Conservation (phyloP, 2,888 invertebrate genomes). For the Sinotaia quadrata region DNA sequence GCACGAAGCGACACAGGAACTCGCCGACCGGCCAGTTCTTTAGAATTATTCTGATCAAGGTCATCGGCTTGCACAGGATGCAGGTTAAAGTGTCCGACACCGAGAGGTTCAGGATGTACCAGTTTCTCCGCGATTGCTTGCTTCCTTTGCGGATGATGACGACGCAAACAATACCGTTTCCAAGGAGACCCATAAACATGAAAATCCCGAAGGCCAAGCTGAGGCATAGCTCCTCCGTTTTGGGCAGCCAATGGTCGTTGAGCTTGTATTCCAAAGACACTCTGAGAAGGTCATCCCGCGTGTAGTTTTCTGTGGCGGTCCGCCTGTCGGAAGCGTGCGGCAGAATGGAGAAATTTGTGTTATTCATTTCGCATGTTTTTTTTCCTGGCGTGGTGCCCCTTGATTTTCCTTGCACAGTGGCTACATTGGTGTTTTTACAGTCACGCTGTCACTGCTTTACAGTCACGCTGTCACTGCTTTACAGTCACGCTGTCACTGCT, state of each 20-base stretch:
- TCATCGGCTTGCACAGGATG: conserved; percentile 54
- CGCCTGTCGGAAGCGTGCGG: too few relatives aligned
- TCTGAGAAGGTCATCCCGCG: conserved; percentile 38
- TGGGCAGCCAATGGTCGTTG: conserved; percentile 41
- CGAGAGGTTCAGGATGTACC: conserved; percentile 54
- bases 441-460: too few relatives aligned
- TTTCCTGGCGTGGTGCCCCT: too few relatives aligned
- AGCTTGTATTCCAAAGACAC: conserved; percentile 37
- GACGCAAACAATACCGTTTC: conserved; percentile 50
- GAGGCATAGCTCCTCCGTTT: conserved; percentile 34
- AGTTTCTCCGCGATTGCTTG: conserved; percentile 49
- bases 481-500: too few relatives aligned
- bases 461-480: too few relatives aligned
- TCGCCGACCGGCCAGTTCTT: conserved; percentile 55
- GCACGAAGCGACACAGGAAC: conserved; percentile 49
- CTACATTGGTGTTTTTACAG: too few relatives aligned
- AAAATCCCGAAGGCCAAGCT: conserved; percentile 41
- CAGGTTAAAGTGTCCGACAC: conserved; percentile 55
- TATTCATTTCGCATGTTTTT: too few relatives aligned
- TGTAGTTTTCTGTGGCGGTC: conserved; percentile 38
- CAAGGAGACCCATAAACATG: conserved; percentile 43
- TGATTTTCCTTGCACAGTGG: too few relatives aligned
- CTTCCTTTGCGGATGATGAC: conserved; percentile 44
- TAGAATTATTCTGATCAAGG: conserved; percentile 48
- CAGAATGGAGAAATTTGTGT: too few relatives aligned